Evolutionary conservation across 1,140 invertebrate species (phyloP).

Genomic region (Drosophila ananassae): DNA sequence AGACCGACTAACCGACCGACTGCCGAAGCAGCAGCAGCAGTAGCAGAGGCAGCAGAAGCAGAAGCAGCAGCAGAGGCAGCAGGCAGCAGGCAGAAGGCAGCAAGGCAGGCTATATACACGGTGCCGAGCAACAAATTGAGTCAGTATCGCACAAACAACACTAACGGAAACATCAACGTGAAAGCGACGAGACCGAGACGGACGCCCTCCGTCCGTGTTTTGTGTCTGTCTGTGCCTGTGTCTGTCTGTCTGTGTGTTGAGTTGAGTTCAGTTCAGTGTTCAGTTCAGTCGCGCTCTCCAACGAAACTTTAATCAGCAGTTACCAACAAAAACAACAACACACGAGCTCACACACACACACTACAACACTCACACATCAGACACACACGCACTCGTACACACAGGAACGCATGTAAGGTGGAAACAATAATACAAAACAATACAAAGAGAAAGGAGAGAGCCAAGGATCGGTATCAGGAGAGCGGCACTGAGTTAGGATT

Average conservation of each 20-base stretch:
- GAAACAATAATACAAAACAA: slow-evolving; percentile 4
- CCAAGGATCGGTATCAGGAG: slow-evolving; percentile 5
- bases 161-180: slow-evolving; percentile 83
- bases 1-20: slow-evolving; percentile 38
- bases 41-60: slow-evolving; percentile 1
- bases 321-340: slow-evolving; percentile 6
- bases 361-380: slow-evolving; percentile 1
- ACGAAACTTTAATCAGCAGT: slow-evolving; percentile 11
- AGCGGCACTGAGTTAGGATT: no score
- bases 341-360: slow-evolving; percentile 17
- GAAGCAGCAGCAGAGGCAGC: slow-evolving; percentile 24
- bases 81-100: not conserved
- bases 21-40: slow-evolving; percentile 26
- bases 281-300: slow-evolving; percentile 23
- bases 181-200: slow-evolving; percentile 64
- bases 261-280: slow-evolving; percentile 30
- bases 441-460: not conserved
- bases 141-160: slow-evolving; percentile 84
- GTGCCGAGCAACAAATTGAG: slow-evolving; percentile 81
- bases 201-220: slow-evolving; percentile 62
- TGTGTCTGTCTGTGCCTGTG: slow-evolving; percentile 43
- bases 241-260: slow-evolving; percentile 34
- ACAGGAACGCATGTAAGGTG: slow-evolving; percentile 20
- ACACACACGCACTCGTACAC: slow-evolving; percentile 28
- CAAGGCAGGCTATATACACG: slow-evolving; percentile 60